Percentiles rank a stretch among this genome's conserved stretches.
These are phyloP conservation scores for Diplazon laetatorius DNA, from an alignment of 2,888 invertebrate species.

Conservation along the genomic window DNA sequence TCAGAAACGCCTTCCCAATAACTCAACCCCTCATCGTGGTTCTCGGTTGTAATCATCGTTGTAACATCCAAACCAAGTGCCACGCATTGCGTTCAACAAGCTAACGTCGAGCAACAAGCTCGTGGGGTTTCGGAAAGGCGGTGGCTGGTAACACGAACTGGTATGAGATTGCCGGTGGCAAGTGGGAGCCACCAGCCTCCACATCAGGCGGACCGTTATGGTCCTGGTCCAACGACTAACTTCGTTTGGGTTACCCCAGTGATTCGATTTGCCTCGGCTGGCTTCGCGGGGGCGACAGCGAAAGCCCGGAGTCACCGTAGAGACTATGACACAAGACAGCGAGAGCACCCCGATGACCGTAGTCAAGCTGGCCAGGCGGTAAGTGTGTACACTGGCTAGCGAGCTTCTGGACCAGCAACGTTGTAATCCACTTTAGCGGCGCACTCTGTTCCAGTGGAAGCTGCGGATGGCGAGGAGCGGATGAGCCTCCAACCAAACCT, in stretches of 20 bases:
- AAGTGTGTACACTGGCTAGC: conserved; percentile 46
- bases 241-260: conserved; percentile 74
- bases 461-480: conserved; percentile 20
- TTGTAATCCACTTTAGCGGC: conserved; percentile 79
- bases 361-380: conserved; percentile 20
- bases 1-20: too few species aligned
- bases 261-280: conserved; percentile 79
- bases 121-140: background rate
- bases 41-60: too few species aligned
- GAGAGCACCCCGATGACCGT: conserved; percentile 20
- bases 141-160: conserved; percentile 30
- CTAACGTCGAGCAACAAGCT: too few species aligned
- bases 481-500: conserved; percentile 49
- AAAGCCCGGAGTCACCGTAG: conserved; percentile 67
- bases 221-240: conserved; percentile 66
- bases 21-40: too few species aligned
- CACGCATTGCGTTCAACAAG: too few species aligned
- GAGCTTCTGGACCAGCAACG: conserved; percentile 64
- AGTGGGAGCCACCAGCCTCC: background rate
- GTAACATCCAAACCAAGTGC: too few species aligned
- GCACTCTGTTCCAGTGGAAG: conserved; percentile 46
- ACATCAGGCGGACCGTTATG: conserved; percentile 7
- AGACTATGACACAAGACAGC: conserved; percentile 42
- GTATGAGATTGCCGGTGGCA: conserved; percentile 30
- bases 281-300: too few species aligned